A percentile compares a stretch with the other conserved stretches of the same genome.
Evolutionary conservation across 1,140 invertebrate genomes (phyloP).

Genomic region (Drosophila carrolli): DNA sequence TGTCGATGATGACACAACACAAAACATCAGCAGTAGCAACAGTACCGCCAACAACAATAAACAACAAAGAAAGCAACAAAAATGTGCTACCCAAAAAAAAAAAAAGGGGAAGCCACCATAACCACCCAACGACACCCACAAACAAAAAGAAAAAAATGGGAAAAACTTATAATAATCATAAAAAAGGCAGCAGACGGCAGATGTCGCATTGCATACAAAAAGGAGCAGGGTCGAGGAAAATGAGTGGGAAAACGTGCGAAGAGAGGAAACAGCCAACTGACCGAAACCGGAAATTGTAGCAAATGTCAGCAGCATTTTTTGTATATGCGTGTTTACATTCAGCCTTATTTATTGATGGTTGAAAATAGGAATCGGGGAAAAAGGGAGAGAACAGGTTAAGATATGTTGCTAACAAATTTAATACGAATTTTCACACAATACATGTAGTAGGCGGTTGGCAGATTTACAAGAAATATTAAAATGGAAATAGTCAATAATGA

Average conservation of each 20-base stretch:
- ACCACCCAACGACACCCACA: slow-evolving; percentile 7
- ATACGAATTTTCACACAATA: slow-evolving; percentile 49
- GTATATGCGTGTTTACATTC: slow-evolving; percentile 60
- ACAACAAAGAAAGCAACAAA: slow-evolving; percentile 34
- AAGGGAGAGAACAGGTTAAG: not conserved
- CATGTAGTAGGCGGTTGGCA: not conserved
- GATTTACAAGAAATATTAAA: slow-evolving; percentile 10
- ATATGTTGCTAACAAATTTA: slow-evolving; percentile 21
- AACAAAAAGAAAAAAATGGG: slow-evolving; percentile 4
- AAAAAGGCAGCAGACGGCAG: slow-evolving; percentile 57
- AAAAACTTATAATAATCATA: slow-evolving; percentile 75
- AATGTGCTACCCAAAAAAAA: slow-evolving; percentile 28
- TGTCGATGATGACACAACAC: slow-evolving; percentile 84
- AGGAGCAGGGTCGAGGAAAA: slow-evolving; percentile 1
- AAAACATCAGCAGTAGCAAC: slow-evolving; percentile 29
- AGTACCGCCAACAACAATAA: slow-evolving; percentile 5
- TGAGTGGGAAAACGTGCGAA: slow-evolving; percentile 21
- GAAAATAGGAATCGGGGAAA: not conserved
- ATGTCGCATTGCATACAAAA: slow-evolving; percentile 58
- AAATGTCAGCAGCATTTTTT: slow-evolving; percentile 75
- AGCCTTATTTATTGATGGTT: slow-evolving; percentile 63
- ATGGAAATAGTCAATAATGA: not conserved
- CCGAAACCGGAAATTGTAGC: slow-evolving; percentile 77
- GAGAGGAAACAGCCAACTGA: slow-evolving; percentile 61
- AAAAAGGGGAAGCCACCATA: slow-evolving; percentile 10